phyloP scores from a whole-genome alignment of 1,140 invertebrate genomes.

The Centruroides vittatus region DNA sequence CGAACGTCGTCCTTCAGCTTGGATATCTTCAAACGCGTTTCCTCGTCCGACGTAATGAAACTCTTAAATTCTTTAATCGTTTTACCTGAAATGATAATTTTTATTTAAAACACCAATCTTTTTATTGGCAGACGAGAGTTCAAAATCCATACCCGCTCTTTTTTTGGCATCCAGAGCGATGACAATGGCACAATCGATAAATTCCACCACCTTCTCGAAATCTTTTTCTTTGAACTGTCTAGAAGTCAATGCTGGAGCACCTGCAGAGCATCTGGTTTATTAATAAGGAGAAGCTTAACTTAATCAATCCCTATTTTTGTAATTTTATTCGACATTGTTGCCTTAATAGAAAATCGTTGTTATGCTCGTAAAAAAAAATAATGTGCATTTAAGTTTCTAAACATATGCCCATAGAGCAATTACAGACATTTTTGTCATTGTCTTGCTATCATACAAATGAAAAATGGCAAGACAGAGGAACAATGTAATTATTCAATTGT shows the following conservation, averaged over 20 bases:
- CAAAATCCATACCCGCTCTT: conserved; percentile 23
- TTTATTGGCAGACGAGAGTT: neutral
- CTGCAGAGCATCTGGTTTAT: conserved; percentile 9
- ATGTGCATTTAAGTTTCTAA: too few species aligned
- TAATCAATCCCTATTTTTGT: too few species aligned
- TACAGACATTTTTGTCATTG: too few species aligned
- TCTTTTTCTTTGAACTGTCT: conserved; percentile 43
- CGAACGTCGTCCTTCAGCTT: conserved; percentile 35
- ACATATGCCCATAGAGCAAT: too few species aligned
- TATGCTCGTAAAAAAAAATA: too few species aligned
- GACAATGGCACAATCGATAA: conserved; percentile 39
- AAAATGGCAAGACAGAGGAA: too few species aligned
- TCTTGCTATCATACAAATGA: too few species aligned
- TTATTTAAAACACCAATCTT: neutral
- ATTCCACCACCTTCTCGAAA: conserved; percentile 42
- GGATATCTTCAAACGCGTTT: conserved; percentile 28
- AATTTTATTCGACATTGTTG: too few species aligned
- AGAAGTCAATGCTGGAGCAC: conserved; percentile 45
- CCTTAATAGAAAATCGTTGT: too few species aligned
- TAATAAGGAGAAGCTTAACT: too few species aligned
- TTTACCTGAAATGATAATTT: conserved; percentile 16
- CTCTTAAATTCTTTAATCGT: conserved; percentile 41
- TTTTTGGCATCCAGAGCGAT: conserved; percentile 30
- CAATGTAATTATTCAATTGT: too few species aligned
- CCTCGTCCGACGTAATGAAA: conserved; percentile 32